These are phyloP conservation scores for Trichonephila clavata DNA, from an alignment of 1,140 invertebrate species.

Conservation along the genomic window DNA sequence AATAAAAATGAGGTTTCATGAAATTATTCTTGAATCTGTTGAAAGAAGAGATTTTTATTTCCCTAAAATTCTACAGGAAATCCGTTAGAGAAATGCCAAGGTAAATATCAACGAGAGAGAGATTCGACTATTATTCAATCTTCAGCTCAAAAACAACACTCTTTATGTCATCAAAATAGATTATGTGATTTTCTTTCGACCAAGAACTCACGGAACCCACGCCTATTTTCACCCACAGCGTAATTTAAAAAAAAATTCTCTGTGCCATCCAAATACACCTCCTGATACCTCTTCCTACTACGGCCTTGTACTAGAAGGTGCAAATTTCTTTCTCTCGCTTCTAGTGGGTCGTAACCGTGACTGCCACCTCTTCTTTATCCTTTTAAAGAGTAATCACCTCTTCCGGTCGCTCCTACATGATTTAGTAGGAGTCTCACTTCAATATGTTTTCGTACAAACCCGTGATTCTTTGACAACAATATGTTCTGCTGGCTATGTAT, in stretches of 20 bases:
- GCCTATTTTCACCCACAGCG: neutral
- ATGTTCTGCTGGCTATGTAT: neutral
- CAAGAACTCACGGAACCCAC: neutral
- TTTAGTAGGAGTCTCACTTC: neutral
- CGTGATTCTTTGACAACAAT: neutral
- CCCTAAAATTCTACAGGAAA: too few relatives aligned
- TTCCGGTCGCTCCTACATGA: slow-evolving; percentile 28
- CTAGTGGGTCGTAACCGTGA: neutral
- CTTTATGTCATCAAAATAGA: too few relatives aligned
- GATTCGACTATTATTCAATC: too few relatives aligned
- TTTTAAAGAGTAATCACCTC: slow-evolving; percentile 25
- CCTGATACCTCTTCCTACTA: neutral
- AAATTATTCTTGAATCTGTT: too few relatives aligned
- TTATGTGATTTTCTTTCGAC: too few relatives aligned
- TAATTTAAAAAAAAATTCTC: slow-evolving; percentile 6
- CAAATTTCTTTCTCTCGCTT: neutral
- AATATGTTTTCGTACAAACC: neutral
- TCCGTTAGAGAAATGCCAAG: too few relatives aligned
- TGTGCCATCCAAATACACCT: neutral
- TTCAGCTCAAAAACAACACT: too few relatives aligned
- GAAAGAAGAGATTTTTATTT: too few relatives aligned
- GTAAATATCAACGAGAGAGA: too few relatives aligned
- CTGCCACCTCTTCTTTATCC: neutral
- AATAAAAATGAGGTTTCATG: too few relatives aligned
- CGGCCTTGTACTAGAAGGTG: neutral